Conservation (phyloP, 2,888 invertebrate genomes). For the Sinhomidia bicolor region DNA sequence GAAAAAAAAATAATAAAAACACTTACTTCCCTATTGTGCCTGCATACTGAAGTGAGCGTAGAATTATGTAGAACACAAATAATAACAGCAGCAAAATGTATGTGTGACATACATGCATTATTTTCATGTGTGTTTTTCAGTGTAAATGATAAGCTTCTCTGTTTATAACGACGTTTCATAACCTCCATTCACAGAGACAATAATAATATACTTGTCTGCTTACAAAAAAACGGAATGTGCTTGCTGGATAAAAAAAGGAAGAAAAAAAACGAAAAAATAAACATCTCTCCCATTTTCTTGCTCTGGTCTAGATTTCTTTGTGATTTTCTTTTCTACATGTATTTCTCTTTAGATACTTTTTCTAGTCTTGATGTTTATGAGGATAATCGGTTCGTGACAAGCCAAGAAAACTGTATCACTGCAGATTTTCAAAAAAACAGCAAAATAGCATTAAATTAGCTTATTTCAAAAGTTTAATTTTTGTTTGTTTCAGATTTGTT, state of each 20-base stretch:
- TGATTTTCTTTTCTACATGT: conserved; percentile 57
- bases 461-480: too few species aligned
- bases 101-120: conserved; percentile 14
- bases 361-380: conserved; percentile 3
- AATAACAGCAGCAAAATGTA: neutral
- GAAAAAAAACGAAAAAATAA: too few species aligned
- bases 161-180: conserved; percentile 51
- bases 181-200: conserved; percentile 33
- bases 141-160: conserved; percentile 46
- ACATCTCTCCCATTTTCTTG: neutral
- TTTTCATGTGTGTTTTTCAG: conserved; percentile 2
- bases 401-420: neutral
- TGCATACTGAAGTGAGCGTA: conserved; percentile 30
- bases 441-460: too few species aligned
- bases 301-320: neutral
- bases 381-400: neutral
- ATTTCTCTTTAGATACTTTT: conserved; percentile 16
- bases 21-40: conserved; percentile 27
- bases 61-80: conserved; percentile 22
- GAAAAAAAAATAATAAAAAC: conserved; percentile 43
- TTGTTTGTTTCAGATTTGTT: too few species aligned
- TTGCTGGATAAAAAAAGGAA: neutral
- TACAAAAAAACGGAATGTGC: conserved; percentile 13
- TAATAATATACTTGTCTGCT: conserved; percentile 29
- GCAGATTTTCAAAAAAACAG: neutral